Evolutionary conservation across 2,888 invertebrate genomes (phyloP), one percentile per base, ranked within the genome.

Genomic region (Lysandra bellargus): DNA sequence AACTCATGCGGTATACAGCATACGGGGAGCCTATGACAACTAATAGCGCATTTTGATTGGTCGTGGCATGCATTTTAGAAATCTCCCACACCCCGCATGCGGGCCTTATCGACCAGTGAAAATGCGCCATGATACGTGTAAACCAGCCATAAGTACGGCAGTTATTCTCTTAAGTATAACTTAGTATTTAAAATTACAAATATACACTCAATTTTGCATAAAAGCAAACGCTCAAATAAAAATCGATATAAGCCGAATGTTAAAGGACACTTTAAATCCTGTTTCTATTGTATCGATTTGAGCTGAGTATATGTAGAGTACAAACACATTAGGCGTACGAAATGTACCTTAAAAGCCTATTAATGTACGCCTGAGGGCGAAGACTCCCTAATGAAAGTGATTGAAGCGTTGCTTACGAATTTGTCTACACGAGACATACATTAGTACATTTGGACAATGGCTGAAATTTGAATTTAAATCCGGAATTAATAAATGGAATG

Each of bases 271-370:
- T 33, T 33, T 69, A 69, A 17, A 61, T 23, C 61, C 33, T 44
- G 40, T n/a, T 74, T 44, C 44, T 40, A n/a, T 73, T 76, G 17
- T 76, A 75, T 75, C 44, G 75, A 49, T 78, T 37, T 69, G 80
- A 81, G 79, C 80, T 69, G 80, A 81, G 79, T 80, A 81, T 78
- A 78, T 78, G 79, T 78, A 80, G 53, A 44, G 74, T 74, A 75
- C 79, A 64, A 79, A 69, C 44, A 80, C 79, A 79, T 79, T 64
- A 75, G 79, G 44, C 40, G 75, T 49, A 75, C 75, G 61, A 79
- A 60, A 44, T 79, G 44, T 79, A 64, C 75, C 74, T 75, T 79
- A 74, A 79, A 79, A 79, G 79, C 79, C 74, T 79, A 75, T 79
- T 79, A 79, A 79, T 79, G 79, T 79, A 61, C 49, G 79, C 75